A percentile compares a stretch with the other conserved stretches of the same genome.
Evolutionary conservation across 2,888 invertebrate genomes (phyloP).

Genomic region (Leptinotarsa rubiginosa): DNA sequence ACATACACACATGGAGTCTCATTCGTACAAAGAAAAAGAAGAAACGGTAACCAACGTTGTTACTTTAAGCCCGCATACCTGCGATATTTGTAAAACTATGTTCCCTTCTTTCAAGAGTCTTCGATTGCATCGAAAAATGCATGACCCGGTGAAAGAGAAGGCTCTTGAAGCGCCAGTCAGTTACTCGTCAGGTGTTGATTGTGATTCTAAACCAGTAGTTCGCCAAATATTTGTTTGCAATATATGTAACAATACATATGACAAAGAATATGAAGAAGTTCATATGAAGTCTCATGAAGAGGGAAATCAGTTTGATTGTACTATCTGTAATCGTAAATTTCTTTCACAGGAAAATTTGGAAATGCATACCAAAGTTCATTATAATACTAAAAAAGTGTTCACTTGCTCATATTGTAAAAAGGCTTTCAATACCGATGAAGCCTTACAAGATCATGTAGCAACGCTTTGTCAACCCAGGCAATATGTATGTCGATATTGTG

Average conservation of each 20-base stretch:
- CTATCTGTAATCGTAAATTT: conserved; percentile 80
- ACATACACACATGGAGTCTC: conserved; percentile 73
- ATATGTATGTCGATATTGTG: conserved; percentile 80
- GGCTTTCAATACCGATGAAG: conserved; percentile 59
- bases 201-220: conserved; percentile 56
- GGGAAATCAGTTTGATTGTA: conserved; percentile 72
- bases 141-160: conserved; percentile 74
- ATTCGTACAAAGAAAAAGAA: conserved; percentile 61
- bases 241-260: conserved; percentile 69
- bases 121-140: conserved; percentile 80
- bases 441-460: conserved; percentile 34
- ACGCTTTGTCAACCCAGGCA: conserved; percentile 64
- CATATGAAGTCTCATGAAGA: conserved; percentile 75
- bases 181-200: conserved; percentile 51
- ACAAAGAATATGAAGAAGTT: conserved; percentile 69
- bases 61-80: conserved; percentile 67
- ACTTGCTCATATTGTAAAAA: conserved; percentile 64
- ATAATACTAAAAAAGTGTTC: conserved; percentile 68
- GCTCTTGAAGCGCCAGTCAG: conserved; percentile 68
- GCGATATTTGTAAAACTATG: conserved; percentile 75
- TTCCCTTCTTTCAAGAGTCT: conserved; percentile 77
- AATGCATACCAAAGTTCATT: conserved; percentile 82
- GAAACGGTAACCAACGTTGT: conserved; percentile 44
- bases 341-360: conserved; percentile 73
- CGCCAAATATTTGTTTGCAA: conserved; percentile 60